Evolutionary conservation across 2,888 invertebrate genomes (phyloP), one percentile per base, ranked within the genome.

Genomic region (Leptura quadrifasciata): DNA sequence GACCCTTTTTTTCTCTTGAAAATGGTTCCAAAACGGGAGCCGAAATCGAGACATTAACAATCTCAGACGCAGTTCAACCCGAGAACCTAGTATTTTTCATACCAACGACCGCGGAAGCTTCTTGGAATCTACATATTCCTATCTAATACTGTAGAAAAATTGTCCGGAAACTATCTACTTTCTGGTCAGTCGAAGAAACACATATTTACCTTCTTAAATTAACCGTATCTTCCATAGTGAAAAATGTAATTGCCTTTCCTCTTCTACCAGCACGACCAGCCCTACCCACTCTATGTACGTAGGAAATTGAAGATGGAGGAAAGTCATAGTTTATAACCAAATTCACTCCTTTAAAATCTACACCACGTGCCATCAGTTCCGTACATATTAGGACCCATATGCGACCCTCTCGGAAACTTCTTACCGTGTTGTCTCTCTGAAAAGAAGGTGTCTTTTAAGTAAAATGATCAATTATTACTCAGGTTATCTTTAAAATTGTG

Each of bases 271-370:
- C 99, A 79, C 99, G 92, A 0, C 99, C 99, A 0, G 98, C 98
- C 68, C 99, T 92, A 24, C 97, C 97, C 88, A 91, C 88, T 77
- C 97, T 92, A 90, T 98, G 98, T 84, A 98, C 94, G 85, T 98
- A 98, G 0, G 96, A 94, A 84, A 97, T 96, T 74, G 95, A 94
- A 0, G 95, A 94, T 0, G 95, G 94, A 18, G 99, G 99, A 89
- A 99, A 97, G 91, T 99, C 99, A 88, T 98, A 99, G 91, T 99
- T 99, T 80, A 99, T 92, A 35, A 99, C 98, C 31, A 99, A 91
- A 91, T 97, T 98, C 63, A 99, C 97, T 0, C 97, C 97, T 85
- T 96, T 96, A 89, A 99, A 98, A 90, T 99, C 99, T 79, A 99
- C 95, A 80, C 99, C 99, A 81, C 99, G 93, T 0, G 97, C 96